Base-by-base conservation (phyloP, 2,113 vertebrate species). In the Pycnonotus jocosus region DNA sequence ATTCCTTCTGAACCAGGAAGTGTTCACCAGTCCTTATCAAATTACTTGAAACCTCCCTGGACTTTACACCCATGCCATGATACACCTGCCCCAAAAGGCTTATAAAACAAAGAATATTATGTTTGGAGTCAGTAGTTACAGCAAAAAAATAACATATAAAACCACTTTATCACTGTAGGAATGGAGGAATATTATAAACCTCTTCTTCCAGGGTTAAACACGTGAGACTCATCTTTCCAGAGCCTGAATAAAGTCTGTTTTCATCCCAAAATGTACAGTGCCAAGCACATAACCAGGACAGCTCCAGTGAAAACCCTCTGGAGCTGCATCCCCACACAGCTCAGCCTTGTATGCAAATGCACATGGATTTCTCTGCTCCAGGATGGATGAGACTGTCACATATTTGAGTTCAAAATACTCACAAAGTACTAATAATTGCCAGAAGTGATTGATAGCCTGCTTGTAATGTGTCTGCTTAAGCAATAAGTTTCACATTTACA, bases 301-400 rank as follows among this genome's bases (percentile, higher is more conserved):
- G 56, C 50, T 42, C 53, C 3, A 1, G 35, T 50, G 50, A 62
- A 76, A 54, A 12, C 12, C 77, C 44, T 25, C 79, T 7, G 7
- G 66, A 79, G 61, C 76, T 18, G 15, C 8, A 13, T 28, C 33
- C 45, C 82, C 82, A 48, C 22, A 9, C 35, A 30, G 45, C 28
- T 81, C 70, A 88, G 45, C 56, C 60, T 57, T 0, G 0, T 22
- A n/a, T 76, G 92, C 53, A 74, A 71, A 86, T 27, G 15, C 44
- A 35, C 57, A 16, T 57, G 68, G 86, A 47, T 56, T 92, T 47
- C 40, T 76, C 25, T 88, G 76, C 56, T 64, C 84, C 83, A 81
- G 72, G 68, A 94, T 83, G 90, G 94, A 95, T 83, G 83, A 76
- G 76, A 11, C 68, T 83, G 87, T 77, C 94, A 77, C 80, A 11